A percentile compares a stretch with the other conserved stretches of the same genome.
These are phyloP conservation scores for Eudasyphora cyanicolor DNA, from an alignment of 2,888 invertebrate species.

Conservation along the genomic window DNA sequence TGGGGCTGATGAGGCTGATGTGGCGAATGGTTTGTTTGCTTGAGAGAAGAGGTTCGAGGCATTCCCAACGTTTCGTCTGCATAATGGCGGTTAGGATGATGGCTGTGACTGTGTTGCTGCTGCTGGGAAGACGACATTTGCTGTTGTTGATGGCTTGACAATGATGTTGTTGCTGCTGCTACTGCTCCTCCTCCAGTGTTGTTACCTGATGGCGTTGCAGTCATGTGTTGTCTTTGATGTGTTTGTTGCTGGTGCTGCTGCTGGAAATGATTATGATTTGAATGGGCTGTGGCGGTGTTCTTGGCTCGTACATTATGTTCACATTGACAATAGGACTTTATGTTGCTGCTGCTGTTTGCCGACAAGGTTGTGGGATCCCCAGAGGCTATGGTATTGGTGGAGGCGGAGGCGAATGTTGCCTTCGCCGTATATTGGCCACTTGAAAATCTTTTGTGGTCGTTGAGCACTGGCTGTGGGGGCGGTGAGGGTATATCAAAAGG, in stretches of 20 bases:
- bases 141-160: not conserved
- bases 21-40: conserved; percentile 1
- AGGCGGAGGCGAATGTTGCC: not conserved
- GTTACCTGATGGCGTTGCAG: not conserved
- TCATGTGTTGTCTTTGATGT: conserved; percentile 28
- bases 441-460: conserved; percentile 56
- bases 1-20: conserved; percentile 39
- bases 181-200: too few species aligned
- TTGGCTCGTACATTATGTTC: conserved; percentile 55
- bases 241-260: conserved; percentile 29
- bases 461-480: conserved; percentile 71
- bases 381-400: too few species aligned
- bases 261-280: conserved; percentile 51
- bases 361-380: not conserved
- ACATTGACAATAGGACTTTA: conserved; percentile 62
- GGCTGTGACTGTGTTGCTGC: not conserved
- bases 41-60: conserved; percentile 48
- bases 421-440: conserved; percentile 43
- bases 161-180: conserved; percentile 41
- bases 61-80: conserved; percentile 51
- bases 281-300: conserved; percentile 12
- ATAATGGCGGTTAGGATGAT: conserved; percentile 42
- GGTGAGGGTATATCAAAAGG: conserved; percentile 76
- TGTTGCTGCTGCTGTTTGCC: conserved; percentile 18
- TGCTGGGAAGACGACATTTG: too few species aligned